Conservation (phyloP, 2,113 vertebrate species). For the Tretioscincus oriximinensis region DNA sequence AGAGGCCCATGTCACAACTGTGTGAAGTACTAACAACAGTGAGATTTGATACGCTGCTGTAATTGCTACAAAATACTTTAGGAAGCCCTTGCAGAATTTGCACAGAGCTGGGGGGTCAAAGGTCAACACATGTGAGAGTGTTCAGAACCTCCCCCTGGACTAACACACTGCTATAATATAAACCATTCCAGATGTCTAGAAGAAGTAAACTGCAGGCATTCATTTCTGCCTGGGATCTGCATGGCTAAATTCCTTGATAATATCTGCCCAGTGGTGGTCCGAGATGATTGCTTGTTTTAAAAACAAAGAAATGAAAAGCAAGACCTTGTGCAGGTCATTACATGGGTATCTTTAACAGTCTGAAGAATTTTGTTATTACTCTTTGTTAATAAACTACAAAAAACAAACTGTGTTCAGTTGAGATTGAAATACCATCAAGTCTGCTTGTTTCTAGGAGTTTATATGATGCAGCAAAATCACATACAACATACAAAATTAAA, state of each 20-base stretch:
- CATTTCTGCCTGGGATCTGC: not conserved
- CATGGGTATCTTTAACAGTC: conserved; percentile 32
- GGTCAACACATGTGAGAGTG: not conserved
- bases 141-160: not conserved
- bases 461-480: not conserved
- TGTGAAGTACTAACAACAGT: not conserved
- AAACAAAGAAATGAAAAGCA: conserved; percentile 55
- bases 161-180: conserved; percentile 28
- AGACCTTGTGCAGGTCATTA: conserved; percentile 27
- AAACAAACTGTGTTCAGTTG: conserved; percentile 43
- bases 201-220: not conserved
- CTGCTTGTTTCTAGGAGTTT: not conserved
- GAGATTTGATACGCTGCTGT: not conserved
- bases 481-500: not conserved
- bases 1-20: not conserved
- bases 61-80: not conserved
- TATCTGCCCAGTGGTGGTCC: conserved; percentile 50
- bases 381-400: conserved; percentile 8
- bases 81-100: not conserved
- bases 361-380: conserved; percentile 14
- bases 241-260: not conserved
- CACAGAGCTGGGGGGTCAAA: rapidly evolving
- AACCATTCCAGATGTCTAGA: conserved; percentile 1
- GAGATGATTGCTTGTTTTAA: conserved; percentile 20
- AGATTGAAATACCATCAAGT: conserved; percentile 18